Evolutionary conservation across 2,113 vertebrate genomes (phyloP), one percentile per base, ranked within the genome.

Genomic region (Microcebus griseorufus): DNA sequence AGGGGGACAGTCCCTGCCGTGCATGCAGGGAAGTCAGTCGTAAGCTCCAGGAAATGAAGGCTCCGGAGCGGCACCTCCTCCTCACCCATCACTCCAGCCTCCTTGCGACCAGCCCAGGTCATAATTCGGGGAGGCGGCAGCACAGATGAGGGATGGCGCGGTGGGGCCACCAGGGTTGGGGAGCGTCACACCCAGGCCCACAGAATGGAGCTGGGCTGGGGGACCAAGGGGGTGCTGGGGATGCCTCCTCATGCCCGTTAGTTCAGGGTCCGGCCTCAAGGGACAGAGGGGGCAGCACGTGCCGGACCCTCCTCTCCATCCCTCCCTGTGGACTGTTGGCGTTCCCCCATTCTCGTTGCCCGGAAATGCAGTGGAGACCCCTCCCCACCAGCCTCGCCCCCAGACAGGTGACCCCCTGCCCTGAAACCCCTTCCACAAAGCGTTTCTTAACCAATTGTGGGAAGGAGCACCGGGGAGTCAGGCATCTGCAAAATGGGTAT

Each of bases 21-120:
- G 9, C 29, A 5, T 1, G 4, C 75, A 39, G 92, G 79, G 87
- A 94, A 92, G 67, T n/a, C n/a, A n/a, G n/a, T 91, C 95, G 90
- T 90, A 97, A 97, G 96, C 96, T 92, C 65, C 97, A 97, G 97
- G 97, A 98, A 97, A 97, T 97, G 97, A 97, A 97, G 88, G 80
- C 90, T 86, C 48, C 0, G 1, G 89, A 83, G 96, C 64, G 0
- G 20, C 0, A 16, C 83, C 92, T 78, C 89, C 90, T 81, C 90
- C 96, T 90, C 93, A 42, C 92, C 96, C 92, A 62, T 95, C 94
- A 93, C 95, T 97, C 83, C 96, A 97, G 93, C 82, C 96, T 96
- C 79, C 16, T 95, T 93, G 89, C 0, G 9, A 79, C 85, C 82
- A 60, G 88, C 60, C 62, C 81, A 9, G 96, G 81, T 96, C 83